phyloP scores from a whole-genome alignment of 2,888 invertebrate genomes.

The Tetragnatha montana region DNA sequence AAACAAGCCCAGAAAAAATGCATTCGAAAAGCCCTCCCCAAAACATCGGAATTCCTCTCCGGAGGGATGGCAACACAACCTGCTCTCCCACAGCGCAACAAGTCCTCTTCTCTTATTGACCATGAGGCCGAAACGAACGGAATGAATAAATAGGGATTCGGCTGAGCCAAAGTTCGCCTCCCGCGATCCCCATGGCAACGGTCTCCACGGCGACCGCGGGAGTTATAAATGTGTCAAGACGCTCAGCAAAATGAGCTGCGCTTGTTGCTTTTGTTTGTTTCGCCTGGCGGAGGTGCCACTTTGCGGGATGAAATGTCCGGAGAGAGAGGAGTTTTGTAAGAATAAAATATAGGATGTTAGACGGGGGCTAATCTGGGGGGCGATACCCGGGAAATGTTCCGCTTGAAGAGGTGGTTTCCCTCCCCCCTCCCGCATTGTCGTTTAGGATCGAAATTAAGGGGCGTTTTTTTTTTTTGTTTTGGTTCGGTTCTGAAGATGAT shows the following conservation, averaged over 20 bases:
- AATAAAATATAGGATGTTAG: constrained; percentile 20
- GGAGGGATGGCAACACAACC: background rate
- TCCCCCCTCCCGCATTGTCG: too few species aligned
- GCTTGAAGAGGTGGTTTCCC: too few species aligned
- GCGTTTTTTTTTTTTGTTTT: background rate
- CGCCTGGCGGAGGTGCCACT: constrained; percentile 18
- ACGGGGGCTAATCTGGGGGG: background rate
- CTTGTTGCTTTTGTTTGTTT: background rate
- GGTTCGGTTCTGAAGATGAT: too few species aligned
- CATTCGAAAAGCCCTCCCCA: background rate
- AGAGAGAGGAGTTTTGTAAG: constrained; percentile 12
- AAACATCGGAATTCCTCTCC: background rate
- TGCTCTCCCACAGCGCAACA: constrained; percentile 27
- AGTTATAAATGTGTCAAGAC: constrained; percentile 51
- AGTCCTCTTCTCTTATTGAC: constrained; percentile 52
- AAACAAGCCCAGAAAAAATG: too few species aligned
- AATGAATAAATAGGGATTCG: constrained; percentile 59
- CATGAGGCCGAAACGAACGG: constrained; percentile 49
- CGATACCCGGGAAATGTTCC: background rate
- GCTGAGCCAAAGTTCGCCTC: constrained; percentile 32
- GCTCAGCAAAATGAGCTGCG: constrained; percentile 48
- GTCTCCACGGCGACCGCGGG: constrained; percentile 32
- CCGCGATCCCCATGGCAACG: constrained; percentile 28
- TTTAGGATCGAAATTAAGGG: background rate
- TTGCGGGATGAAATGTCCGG: constrained; percentile 28